Percentiles rank a stretch among this genome's conserved stretches.
Conservation (phyloP, 2,797 vertebrate genomes). For the Sternarchorhynchus goeldii region DNA sequence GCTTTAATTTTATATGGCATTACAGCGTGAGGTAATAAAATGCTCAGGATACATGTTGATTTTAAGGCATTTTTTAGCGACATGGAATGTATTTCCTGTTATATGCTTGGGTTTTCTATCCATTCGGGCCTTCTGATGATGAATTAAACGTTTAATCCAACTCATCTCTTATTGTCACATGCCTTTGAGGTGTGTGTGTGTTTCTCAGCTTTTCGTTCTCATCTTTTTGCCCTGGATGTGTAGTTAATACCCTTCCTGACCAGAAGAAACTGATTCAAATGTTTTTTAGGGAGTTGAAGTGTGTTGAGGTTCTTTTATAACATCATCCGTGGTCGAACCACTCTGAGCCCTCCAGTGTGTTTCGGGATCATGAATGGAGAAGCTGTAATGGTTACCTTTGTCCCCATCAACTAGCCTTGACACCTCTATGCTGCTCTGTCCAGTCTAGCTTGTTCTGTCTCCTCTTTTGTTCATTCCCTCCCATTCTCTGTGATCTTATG, state of each 20-base stretch:
- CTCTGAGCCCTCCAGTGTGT: slow-evolving; percentile 13
- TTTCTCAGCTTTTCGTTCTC: background rate
- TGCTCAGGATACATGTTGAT: background rate
- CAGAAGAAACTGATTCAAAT: slow-evolving; percentile 38
- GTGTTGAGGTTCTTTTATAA: slow-evolving; percentile 8
- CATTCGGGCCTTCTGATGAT: too few relatives aligned
- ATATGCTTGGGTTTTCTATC: too few relatives aligned
- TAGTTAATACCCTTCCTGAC: slow-evolving; percentile 37
- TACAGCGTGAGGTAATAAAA: slow-evolving; percentile 6
- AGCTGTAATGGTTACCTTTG: slow-evolving; percentile 26
- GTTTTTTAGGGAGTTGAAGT: slow-evolving; percentile 31
- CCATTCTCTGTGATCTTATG: too few relatives aligned
- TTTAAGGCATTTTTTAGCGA: background rate
- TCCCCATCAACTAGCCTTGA: slow-evolving; percentile 2
- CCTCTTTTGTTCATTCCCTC: too few relatives aligned
- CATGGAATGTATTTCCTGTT: too few relatives aligned
- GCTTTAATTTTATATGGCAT: background rate
- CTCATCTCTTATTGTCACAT: too few relatives aligned
- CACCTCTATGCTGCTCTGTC: too few relatives aligned
- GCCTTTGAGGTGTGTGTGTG: too few relatives aligned
- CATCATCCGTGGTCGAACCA: slow-evolving; percentile 18
- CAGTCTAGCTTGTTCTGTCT: too few relatives aligned
- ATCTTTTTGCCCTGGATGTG: slow-evolving; percentile 11
- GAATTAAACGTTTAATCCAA: too few relatives aligned
- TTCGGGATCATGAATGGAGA: slow-evolving; percentile 40